Evolutionary conservation across 2,113 vertebrate species (phyloP), one percentile per base, ranked within the genome.

Genomic region (Agapornis roseicollis): DNA sequence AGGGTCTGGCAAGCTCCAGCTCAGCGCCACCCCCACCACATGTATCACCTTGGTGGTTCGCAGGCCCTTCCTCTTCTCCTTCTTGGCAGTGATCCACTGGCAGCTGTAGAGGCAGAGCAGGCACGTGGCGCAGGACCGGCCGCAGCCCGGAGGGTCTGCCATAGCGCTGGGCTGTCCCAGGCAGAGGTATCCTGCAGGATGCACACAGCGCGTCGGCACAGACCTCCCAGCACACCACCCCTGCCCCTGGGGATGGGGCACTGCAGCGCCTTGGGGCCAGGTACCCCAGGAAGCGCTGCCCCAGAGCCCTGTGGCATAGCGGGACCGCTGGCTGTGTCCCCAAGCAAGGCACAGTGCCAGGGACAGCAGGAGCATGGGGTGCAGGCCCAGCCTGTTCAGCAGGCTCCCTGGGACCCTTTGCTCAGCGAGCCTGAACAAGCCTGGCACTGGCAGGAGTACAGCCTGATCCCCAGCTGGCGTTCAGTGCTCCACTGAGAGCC

Each of bases 51-150:
- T 97, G 96, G 96, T 98, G 52, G 97, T 98, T 70, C 41, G 82
- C 79, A 91, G 80, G 50, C 70, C 94, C 37, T 89, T 96, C 80
- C 39, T 96, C 78, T 85, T 97, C 64, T 97, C 74, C 71, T 96
- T 97, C 79, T 96, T 96, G 70, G 61, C 35, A 4, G 93, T 94
- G 85, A 85, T 94, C 97, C 98, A 98, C 73, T 42, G 97, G 94
- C 98, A 98, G 97, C 97, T 97, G 80, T 98, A 98, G 66, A 98
- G 97, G 93, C 97, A 96, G 74, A 97, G 93, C 83, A 98, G 78
- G 93, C 98, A 97, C 73, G 79, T 84, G 91, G 97, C 71, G 84
- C 97, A 98, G 80, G 68, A 1, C 1, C 17, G 92, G 71, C 97
- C 95, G 94, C 97, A 96, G 56, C 72, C 28, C 0, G 82, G 53